Base-by-base conservation (phyloP, 2,797 vertebrate genomes). In the Halcyon leucocephala region DNA sequence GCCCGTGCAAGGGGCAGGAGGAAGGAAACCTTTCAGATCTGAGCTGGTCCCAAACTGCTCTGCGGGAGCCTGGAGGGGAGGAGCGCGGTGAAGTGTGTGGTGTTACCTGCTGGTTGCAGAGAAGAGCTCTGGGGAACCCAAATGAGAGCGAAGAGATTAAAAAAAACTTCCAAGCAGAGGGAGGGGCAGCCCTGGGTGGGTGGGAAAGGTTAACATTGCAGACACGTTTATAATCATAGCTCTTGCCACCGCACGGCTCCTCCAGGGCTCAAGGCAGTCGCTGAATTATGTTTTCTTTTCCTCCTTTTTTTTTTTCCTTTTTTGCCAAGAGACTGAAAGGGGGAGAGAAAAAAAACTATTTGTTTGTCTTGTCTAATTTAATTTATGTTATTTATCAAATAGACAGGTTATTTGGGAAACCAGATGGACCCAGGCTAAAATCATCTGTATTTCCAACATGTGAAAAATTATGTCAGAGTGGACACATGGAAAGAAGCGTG, bases 341-440 rank as follows among this genome's bases (percentile, higher is more conserved):
- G 81, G 86, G 86, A 66, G 86, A 91, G 51, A 31, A 86, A 90
- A 92, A 96, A 96, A 95, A 91, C 97, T 97, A 98, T 98, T 98
- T 98, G 96, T 97, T 97, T 98, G 98, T 98, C 98, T 98, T 98
- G 98, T 98, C 98, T 98, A 98, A 98, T 98, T 98, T 98, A 98
- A 98, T 98, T 98, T 98, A 97, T 16, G 97, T 98, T 98, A 98
- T 98, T 98, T 98, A 98, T 98, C 98, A 98, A 98, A 97, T 61
- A 98, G 98, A 98, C 98, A 98, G 98, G 98, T 98, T 98, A 98
- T 98, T 98, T 98, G 97, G 97, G 97, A 98, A 98, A 95, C 98
- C 98, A 98, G 98, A 98, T 98, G 98, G 98, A 98, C 97, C 97
- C 98, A 97, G 98, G 98, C 98, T 97, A 98, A 97, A 98, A 98